Evolutionary conservation across 2,113 vertebrate genomes (phyloP).

Genomic region (Okapia johnstoni): DNA sequence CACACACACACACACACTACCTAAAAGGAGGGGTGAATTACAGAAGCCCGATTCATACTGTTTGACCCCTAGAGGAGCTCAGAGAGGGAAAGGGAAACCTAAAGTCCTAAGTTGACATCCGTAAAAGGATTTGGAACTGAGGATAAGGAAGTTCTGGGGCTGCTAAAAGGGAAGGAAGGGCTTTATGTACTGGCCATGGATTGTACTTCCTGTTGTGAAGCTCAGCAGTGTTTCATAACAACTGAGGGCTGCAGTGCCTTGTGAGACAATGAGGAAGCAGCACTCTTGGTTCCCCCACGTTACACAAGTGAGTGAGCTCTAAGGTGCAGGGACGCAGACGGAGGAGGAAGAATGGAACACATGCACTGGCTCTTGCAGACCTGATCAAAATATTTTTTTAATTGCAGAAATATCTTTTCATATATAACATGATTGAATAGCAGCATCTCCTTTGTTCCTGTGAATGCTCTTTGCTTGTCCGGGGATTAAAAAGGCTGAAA

Average conservation of each 20-base stretch:
- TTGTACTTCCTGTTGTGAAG: constrained; percentile 80
- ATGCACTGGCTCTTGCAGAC: background rate
- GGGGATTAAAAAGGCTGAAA: background rate
- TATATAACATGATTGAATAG: background rate
- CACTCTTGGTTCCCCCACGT: constrained; percentile 69
- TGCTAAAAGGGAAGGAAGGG: constrained; percentile 79
- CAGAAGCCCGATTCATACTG: background rate
- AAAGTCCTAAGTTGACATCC: constrained; percentile 52
- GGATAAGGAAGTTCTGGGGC: constrained; percentile 78
- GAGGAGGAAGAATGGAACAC: background rate
- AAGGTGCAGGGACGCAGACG: background rate
- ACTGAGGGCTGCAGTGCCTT: constrained; percentile 38
- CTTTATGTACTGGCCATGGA: constrained; percentile 71
- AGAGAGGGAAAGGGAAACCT: background rate
- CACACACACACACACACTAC: background rate
- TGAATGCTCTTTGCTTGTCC: background rate
- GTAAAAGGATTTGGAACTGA: constrained; percentile 72
- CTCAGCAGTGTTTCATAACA: constrained; percentile 74
- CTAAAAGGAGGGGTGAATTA: constrained; percentile 30
- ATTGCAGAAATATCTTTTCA: background rate
- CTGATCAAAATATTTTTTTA: no score
- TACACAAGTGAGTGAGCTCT: constrained; percentile 55
- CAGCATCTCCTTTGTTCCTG: background rate
- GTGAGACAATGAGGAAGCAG: constrained; percentile 72
- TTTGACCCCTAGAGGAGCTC: background rate